These are phyloP conservation scores for Tachina grossa DNA, from an alignment of 2,888 invertebrate species.

Conservation along the genomic window DNA sequence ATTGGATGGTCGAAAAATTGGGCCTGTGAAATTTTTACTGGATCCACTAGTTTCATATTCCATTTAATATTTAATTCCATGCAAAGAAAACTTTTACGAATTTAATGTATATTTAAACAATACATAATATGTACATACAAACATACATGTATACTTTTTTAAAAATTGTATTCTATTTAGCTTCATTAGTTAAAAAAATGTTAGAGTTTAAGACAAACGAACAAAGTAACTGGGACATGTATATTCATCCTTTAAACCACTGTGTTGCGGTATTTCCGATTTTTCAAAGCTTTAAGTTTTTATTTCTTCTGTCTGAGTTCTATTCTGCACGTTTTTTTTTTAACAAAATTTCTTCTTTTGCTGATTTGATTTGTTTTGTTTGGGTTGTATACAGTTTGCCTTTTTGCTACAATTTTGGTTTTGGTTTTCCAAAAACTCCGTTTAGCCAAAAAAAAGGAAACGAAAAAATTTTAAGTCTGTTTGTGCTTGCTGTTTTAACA, in stretches of 20 bases:
- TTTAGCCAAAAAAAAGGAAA: not conserved
- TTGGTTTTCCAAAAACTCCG: constrained; percentile 47
- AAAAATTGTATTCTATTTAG: too few species aligned
- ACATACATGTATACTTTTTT: too few species aligned
- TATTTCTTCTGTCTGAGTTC: constrained; percentile 42
- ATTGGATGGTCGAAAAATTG: too few species aligned
- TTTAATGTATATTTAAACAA: too few species aligned
- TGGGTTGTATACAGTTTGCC: constrained; percentile 58
- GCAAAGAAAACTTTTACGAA: too few species aligned
- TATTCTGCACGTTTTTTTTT: constrained; percentile 59
- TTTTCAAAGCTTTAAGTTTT: constrained; percentile 4
- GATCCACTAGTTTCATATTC: too few species aligned
- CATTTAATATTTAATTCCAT: too few species aligned
- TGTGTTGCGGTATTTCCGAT: constrained; percentile 51
- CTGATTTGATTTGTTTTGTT: constrained; percentile 66
- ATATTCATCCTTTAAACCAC: constrained; percentile 22
- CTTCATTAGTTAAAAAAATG: not conserved
- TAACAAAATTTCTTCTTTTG: constrained; percentile 50
- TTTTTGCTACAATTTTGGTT: constrained; percentile 58
- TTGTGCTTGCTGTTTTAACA: constrained; percentile 62
- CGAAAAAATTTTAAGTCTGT: not conserved
- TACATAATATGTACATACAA: too few species aligned
- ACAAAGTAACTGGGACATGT: not conserved
- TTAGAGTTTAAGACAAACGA: not conserved
- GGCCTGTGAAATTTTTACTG: too few species aligned